These are phyloP conservation scores for Agonopterix alstromeriana DNA, from an alignment of 2,888 invertebrate genomes.

Conservation along the genomic window DNA sequence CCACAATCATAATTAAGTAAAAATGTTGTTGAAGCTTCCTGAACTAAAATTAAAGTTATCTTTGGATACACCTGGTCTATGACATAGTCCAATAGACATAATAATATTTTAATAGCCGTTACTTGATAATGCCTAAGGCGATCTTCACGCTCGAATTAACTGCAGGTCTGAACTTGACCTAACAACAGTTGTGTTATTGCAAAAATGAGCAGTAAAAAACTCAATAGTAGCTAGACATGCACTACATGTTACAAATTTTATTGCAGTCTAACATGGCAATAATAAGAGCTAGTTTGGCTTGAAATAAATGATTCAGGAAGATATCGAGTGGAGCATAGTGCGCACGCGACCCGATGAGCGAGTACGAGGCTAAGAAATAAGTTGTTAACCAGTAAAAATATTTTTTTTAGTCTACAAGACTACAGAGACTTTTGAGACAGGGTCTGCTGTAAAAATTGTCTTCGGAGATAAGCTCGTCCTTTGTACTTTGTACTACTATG, in stretches of 20 bases:
- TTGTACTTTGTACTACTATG: no score
- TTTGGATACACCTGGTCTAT: no score
- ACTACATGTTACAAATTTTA: conserved; percentile 2
- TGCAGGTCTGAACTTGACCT: conserved; percentile 46
- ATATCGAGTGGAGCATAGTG: conserved; percentile 17
- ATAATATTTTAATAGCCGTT: no score
- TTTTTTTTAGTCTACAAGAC: no score
- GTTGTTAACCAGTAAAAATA: no score
- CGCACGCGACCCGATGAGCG: conserved; percentile 33
- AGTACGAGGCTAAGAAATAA: background rate
- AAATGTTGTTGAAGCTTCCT: no score
- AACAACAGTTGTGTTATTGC: conserved; percentile 22
- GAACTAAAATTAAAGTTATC: no score
- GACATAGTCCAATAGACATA: no score
- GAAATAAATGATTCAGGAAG: conserved; percentile 4
- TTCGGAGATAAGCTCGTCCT: no score
- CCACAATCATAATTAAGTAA: no score
- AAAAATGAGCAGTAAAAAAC: conserved; percentile 16
- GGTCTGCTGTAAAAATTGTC: no score
- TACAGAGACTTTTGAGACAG: no score
- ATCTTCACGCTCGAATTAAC: conserved; percentile 26
- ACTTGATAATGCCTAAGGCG: conserved; percentile 6
- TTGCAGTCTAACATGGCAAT: background rate
- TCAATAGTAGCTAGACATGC: conserved; percentile 21
- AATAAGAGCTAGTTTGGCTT: conserved; percentile 12